Evolutionary conservation across 1,140 invertebrate genomes (phyloP), one percentile per base, ranked within the genome.

Genomic region (Penaeus japonicus): DNA sequence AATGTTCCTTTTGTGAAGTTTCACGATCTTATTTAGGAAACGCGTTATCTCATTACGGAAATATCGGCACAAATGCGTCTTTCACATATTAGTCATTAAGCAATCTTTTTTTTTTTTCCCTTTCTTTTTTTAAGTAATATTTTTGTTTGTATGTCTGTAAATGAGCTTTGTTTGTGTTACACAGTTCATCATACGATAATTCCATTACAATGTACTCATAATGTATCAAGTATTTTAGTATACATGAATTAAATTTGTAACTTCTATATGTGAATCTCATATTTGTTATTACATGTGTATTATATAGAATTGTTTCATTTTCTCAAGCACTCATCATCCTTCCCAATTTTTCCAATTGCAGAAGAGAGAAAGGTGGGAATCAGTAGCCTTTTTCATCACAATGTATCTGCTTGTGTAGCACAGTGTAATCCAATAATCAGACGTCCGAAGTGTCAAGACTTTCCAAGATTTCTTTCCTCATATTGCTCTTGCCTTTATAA

Each of bases 221-320:
- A 70, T 78, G 15, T 59, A 77, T 24, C n/a, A 85, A 77, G 73
- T 85, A 78, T 55, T 32, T 78, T 55, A 55, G 57, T 85, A 78
- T 85, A 53, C 59, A 85, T 27, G 53, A 59, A 78, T 78, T 75
- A 75, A 75, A 47, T 47, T 47, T 47, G 47, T 47, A 47, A 47
- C 47, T 73, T 75, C 75, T 73, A 73, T 32, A 73, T 73, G 35
- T 32, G 70, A 73, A 73, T 73, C 70, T 73, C 70, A 73, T 47
- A 73, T 73, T 73, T 73, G 70, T 73, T 73, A 73, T 73, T 73
- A 73, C 70, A 73, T 73, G 70, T 73, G 70, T 73, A 73, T 73
- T 73, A 73, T 73, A 73, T 73, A 47, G 47, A 47, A 47, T 47
- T 47, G 47, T 47, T 47, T 47, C 47, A 47, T 47, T 47, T 47